Evolutionary conservation across 2,888 invertebrate species (phyloP).

Genomic region (Iphiclides podalirius): DNA sequence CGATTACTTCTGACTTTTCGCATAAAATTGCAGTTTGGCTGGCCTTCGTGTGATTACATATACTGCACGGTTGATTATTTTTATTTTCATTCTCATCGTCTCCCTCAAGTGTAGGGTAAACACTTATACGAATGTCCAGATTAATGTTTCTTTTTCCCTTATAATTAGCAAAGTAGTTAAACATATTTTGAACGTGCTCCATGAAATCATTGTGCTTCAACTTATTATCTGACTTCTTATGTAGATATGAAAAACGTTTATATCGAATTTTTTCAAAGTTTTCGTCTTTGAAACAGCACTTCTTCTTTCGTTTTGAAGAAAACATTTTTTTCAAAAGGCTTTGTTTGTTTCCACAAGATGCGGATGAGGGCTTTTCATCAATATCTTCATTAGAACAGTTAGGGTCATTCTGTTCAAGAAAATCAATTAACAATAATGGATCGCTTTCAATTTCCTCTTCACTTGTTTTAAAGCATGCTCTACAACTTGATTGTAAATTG

Average conservation of each 20-base stretch:
- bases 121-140: conserved; percentile 53
- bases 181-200: conserved; percentile 43
- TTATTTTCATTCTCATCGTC: conserved; percentile 7
- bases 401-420: conserved; percentile 28
- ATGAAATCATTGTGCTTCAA: conserved; percentile 32
- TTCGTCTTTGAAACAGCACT: conserved; percentile 19
- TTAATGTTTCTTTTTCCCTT: conserved; percentile 45
- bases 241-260: conserved; percentile 38
- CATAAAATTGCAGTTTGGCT: neutral
- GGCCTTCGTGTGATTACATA: conserved; percentile 5
- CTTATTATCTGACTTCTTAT: conserved; percentile 35
- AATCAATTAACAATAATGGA: conserved; percentile 33
- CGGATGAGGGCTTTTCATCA: conserved; percentile 1
- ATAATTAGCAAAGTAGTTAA: conserved; percentile 45
- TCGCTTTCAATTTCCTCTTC: conserved; percentile 28
- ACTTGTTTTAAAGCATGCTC: conserved; percentile 15
- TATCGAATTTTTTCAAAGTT: conserved; percentile 31
- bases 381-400: conserved; percentile 18
- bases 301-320: conserved; percentile 22
- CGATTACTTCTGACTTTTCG: neutral
- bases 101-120: conserved; percentile 37
- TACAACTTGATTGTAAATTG: conserved; percentile 11
- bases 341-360: neutral
- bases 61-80: conserved; percentile 7
- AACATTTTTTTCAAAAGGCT: conserved; percentile 14